Conservation (phyloP, 2,113 vertebrate species). For the Poeciliopsis retropinna region DNA sequence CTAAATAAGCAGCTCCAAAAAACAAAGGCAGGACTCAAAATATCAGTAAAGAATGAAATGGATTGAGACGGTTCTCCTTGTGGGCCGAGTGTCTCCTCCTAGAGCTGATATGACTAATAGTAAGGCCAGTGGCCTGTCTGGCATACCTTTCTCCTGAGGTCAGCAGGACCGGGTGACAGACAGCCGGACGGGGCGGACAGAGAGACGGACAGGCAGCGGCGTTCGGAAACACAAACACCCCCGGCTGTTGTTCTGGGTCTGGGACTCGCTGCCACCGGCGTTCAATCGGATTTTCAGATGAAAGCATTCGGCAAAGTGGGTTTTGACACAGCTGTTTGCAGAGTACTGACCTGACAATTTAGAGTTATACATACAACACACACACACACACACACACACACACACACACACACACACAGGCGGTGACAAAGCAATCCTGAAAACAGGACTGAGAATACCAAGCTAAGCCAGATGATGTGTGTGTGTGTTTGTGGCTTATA, state of each 20-base stretch:
- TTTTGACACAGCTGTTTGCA: constrained; percentile 67
- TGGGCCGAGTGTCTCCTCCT: constrained; percentile 12
- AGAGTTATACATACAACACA: background rate
- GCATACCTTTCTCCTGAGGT: constrained; percentile 59
- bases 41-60: background rate
- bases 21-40: background rate
- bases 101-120: constrained; percentile 22
- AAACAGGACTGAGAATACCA: too few relatives aligned
- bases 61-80: background rate
- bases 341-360: constrained; percentile 41
- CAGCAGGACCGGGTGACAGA: constrained; percentile 54
- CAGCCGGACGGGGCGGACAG: constrained; percentile 31
- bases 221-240: constrained; percentile 70
- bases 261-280: constrained; percentile 64
- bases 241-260: constrained; percentile 71
- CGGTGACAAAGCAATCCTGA: too few relatives aligned
- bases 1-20: background rate
- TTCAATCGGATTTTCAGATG: constrained; percentile 60
- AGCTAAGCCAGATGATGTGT: too few relatives aligned
- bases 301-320: constrained; percentile 63
- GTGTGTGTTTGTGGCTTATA: too few relatives aligned
- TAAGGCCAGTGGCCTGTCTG: constrained; percentile 37
- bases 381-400: constrained; percentile 1
- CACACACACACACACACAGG: constrained; percentile 6
- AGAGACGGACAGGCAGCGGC: constrained; percentile 43